A percentile compares a stretch with the other conserved stretches of the same genome.
These are phyloP conservation scores for Mercenaria mercenaria DNA, from an alignment of 1,140 invertebrate species.

Conservation along the genomic window DNA sequence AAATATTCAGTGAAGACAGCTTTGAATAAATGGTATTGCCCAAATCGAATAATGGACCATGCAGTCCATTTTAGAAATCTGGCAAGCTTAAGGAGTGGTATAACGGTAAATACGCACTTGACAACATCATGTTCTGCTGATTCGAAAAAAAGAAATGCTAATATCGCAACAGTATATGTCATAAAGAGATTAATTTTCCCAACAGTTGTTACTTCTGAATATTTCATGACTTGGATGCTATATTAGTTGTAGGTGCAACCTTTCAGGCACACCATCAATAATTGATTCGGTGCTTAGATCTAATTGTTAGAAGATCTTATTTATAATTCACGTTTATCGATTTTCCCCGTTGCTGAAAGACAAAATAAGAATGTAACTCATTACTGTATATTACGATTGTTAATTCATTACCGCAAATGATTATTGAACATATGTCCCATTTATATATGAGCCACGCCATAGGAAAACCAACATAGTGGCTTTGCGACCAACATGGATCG, in stretches of 20 bases:
- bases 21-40: no score
- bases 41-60: no score
- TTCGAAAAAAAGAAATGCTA: no score
- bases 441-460: slow-evolving; percentile 8
- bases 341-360: background rate
- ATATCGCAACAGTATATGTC: no score
- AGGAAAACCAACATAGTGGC: no score
- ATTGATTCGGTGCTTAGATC: background rate
- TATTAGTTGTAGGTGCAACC: background rate
- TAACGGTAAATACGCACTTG: no score
- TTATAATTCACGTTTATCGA: slow-evolving; percentile 7
- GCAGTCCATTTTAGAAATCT: no score
- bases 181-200: no score
- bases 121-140: no score
- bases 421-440: slow-evolving; percentile 19
- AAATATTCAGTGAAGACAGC: no score
- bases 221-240: background rate
- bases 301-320: background rate
- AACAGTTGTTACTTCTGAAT: background rate
- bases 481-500: no score
- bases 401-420: background rate
- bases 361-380: background rate
- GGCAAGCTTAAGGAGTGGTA: no score
- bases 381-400: background rate
- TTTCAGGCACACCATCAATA: background rate